Percentiles rank a stretch among this genome's conserved stretches.
phyloP scores from a whole-genome alignment of 2,113 vertebrate genomes.

The Erythrolamprus reginae region DNA sequence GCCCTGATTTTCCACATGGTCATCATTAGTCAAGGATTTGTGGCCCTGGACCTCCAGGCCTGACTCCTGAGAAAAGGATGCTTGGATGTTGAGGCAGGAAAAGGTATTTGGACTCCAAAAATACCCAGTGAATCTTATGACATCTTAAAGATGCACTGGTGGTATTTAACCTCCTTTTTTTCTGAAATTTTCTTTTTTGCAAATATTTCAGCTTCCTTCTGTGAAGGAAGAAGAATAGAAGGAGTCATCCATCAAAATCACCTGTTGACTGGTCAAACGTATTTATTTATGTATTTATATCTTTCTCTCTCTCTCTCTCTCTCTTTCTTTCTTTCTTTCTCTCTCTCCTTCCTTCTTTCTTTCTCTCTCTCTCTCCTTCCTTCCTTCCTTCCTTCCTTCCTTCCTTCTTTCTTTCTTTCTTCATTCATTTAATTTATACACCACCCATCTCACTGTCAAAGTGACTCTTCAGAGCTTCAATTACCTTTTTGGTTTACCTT shows the following conservation, averaged over 20 bases:
- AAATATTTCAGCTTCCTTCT: neutral
- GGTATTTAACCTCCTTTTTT: too few relatives aligned
- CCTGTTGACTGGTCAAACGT: neutral
- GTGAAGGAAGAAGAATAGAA: neutral
- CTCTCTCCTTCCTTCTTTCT: too few relatives aligned
- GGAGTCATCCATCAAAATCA: neutral
- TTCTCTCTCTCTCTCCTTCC: too few relatives aligned
- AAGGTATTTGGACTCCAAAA: conserved; percentile 55
- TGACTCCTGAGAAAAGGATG: conserved; percentile 62
- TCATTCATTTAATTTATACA: too few relatives aligned
- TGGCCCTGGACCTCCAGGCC: conserved; percentile 65
- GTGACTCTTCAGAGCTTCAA: too few relatives aligned
- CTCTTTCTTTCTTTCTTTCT: too few relatives aligned
- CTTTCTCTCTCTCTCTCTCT: too few relatives aligned
- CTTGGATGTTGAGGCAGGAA: conserved; percentile 61
- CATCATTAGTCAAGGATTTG: conserved; percentile 51
- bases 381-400: too few relatives aligned
- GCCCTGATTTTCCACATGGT: conserved; percentile 21
- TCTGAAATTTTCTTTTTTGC: neutral
- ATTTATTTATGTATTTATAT: too few relatives aligned
- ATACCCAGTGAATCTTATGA: neutral
- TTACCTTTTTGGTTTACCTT: too few relatives aligned
- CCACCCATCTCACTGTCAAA: too few relatives aligned
- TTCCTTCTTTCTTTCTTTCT: too few relatives aligned
- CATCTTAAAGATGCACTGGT: neutral